phyloP scores from a whole-genome alignment of 2,797 vertebrate species.

The Muscicapa comitata region DNA sequence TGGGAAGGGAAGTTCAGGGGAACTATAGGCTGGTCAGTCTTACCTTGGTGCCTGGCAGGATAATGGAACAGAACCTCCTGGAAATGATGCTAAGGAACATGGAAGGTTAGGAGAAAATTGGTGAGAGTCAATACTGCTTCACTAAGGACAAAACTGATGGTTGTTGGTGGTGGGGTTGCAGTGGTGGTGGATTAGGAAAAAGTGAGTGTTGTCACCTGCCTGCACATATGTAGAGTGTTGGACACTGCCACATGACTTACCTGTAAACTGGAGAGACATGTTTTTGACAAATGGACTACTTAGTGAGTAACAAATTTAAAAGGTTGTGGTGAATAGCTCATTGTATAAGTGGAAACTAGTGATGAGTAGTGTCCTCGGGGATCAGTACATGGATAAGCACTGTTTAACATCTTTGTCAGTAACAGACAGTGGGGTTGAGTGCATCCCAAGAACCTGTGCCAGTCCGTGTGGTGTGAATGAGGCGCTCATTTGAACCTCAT shows the following conservation, averaged over 20 bases:
- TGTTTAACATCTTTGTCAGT: not conserved
- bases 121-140: not conserved
- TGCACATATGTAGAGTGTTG: not conserved
- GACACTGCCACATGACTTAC: not conserved
- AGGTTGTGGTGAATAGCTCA: accelerated
- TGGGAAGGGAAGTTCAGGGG: not conserved
- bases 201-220: not conserved
- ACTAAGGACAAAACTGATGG: not conserved
- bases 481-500: accelerated
- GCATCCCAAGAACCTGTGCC: not conserved
- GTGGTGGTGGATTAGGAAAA: not conserved
- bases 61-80: not conserved
- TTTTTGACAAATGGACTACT: not conserved
- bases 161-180: not conserved
- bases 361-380: accelerated
- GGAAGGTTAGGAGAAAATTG: not conserved
- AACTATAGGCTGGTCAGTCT: not conserved
- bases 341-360: not conserved
- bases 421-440: not conserved
- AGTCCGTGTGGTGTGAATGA: not conserved
- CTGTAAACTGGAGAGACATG: not conserved
- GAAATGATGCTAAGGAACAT: not conserved
- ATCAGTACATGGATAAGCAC: accelerated
- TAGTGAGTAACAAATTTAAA: not conserved
- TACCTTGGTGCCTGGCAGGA: not conserved